Conservation (phyloP, 2,797 vertebrate species). For the Microhierax caerulescens region DNA sequence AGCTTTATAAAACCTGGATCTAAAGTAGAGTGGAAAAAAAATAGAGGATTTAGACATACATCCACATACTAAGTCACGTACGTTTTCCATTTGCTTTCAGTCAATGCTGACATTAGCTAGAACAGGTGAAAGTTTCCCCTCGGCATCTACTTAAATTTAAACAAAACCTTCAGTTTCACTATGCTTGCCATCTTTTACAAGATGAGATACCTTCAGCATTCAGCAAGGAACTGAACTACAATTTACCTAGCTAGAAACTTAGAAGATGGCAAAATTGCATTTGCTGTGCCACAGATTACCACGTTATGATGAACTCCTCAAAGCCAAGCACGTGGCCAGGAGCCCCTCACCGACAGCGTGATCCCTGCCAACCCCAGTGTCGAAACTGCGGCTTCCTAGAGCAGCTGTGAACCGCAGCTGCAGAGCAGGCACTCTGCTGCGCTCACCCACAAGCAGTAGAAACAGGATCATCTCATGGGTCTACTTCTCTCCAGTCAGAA, state of each 20-base stretch:
- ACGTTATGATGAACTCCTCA: neutral
- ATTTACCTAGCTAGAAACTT: neutral
- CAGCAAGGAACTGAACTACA: neutral
- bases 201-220: neutral
- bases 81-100: neutral
- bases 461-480: neutral
- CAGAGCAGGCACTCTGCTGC: neutral
- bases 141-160: neutral
- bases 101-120: neutral
- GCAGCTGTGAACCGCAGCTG: neutral
- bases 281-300: neutral
- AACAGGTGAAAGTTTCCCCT: neutral
- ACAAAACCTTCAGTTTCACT: neutral
- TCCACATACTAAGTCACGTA: neutral
- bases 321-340: neutral
- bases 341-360: accelerated
- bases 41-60: neutral
- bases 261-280: neutral
- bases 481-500: neutral
- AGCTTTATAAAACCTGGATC: neutral
- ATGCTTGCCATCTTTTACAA: neutral
- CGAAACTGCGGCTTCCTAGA: neutral
- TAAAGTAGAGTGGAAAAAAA: neutral
- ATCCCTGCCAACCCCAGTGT: neutral
- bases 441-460: neutral